Conservation (phyloP, 2,797 vertebrate species). For the Sitta carolinensis region DNA sequence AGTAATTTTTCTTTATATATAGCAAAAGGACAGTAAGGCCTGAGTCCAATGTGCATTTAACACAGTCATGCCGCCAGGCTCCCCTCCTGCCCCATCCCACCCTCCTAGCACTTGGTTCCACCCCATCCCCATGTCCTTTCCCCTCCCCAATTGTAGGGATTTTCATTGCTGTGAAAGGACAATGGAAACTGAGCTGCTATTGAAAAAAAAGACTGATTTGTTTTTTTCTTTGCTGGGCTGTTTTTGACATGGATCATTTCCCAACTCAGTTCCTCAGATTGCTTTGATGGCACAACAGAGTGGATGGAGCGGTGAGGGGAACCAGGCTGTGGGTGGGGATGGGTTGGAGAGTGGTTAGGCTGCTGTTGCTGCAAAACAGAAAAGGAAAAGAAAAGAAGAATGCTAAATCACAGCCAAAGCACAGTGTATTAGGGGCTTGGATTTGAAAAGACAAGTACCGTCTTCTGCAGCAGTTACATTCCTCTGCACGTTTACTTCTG, state of each 20-base stretch:
- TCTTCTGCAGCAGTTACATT: constrained; percentile 24
- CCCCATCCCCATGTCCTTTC: not conserved
- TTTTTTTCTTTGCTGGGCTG: not conserved
- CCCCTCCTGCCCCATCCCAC: not conserved
- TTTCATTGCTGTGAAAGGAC: constrained; percentile 11
- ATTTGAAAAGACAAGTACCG: constrained; percentile 1
- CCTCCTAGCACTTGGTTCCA: not conserved
- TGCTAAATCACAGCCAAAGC: not conserved
- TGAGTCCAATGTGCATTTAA: not conserved
- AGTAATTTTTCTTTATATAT: not conserved
- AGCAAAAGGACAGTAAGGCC: not conserved
- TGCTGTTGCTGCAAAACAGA: constrained; percentile 1
- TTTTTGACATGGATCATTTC: constrained; percentile 1
- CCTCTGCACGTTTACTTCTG: not conserved
- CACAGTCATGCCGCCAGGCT: fast-evolving
- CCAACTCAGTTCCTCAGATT: not conserved
- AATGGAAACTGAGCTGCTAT: constrained; percentile 10
- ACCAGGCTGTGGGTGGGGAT: not conserved
- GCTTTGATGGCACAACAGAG: not conserved
- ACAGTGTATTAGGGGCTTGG: not conserved
- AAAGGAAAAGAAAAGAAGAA: not conserved
- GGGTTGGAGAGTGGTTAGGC: not conserved
- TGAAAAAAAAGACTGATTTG: not conserved
- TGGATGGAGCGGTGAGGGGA: not conserved
- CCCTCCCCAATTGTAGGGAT: not conserved